Evolutionary conservation across 2,797 vertebrate genomes (phyloP).

Genomic region (Natrix natrix): DNA sequence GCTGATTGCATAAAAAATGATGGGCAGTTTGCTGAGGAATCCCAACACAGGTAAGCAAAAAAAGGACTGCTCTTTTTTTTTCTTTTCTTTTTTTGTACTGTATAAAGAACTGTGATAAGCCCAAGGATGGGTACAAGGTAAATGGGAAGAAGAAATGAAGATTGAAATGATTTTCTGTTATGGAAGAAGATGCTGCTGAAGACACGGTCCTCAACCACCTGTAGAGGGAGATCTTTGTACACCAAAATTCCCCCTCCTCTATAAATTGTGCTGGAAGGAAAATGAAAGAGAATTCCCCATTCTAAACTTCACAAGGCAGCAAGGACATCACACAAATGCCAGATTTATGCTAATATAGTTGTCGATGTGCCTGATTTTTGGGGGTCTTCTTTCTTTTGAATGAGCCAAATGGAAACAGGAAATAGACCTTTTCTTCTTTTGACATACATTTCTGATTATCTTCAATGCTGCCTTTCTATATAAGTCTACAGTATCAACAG

Average conservation of each 20-base stretch:
- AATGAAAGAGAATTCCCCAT: slow-evolving; percentile 42
- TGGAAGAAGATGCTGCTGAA: slow-evolving; percentile 62
- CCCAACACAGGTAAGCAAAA: slow-evolving; percentile 36
- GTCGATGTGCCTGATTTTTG: slow-evolving; percentile 27
- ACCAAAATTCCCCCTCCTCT: slow-evolving; percentile 61
- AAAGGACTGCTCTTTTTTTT: not conserved
- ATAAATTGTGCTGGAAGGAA: slow-evolving; percentile 56
- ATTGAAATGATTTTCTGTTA: slow-evolving; percentile 35
- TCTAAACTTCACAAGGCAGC: slow-evolving; percentile 67
- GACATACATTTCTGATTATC: slow-evolving; percentile 37
- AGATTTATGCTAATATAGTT: not conserved
- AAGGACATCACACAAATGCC: slow-evolving; percentile 5
- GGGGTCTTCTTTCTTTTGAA: slow-evolving; percentile 13
- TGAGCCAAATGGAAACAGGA: slow-evolving; percentile 32
- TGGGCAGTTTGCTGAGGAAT: slow-evolving; percentile 52
- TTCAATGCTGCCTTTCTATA: slow-evolving; percentile 23
- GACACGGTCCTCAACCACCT: slow-evolving; percentile 76
- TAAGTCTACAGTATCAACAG: slow-evolving; percentile 59
- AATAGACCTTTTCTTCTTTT: not conserved
- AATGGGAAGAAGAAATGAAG: slow-evolving; percentile 41
- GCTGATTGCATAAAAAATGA: slow-evolving; percentile 52
- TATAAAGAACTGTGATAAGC: slow-evolving; percentile 35
- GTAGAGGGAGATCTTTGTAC: slow-evolving; percentile 82
- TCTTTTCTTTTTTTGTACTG: slow-evolving; percentile 39
- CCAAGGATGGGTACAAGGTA: slow-evolving; percentile 9